A percentile compares a stretch with the other conserved stretches of the same genome.
Conservation (phyloP, 2,888 invertebrate species). For the Meloe dianella region DNA sequence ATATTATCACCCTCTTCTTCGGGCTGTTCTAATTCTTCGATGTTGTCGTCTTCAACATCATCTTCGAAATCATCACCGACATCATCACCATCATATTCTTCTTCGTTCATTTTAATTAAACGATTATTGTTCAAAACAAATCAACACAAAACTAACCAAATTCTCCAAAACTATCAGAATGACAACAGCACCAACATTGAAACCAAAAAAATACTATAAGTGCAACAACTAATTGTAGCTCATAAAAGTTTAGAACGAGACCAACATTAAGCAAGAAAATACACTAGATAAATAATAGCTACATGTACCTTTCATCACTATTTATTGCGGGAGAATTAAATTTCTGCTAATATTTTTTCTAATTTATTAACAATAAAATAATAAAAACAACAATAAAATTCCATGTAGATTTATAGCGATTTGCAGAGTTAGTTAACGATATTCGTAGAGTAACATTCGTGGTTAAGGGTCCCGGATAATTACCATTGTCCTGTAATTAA, state of each 20-base stretch:
- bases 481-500: conserved; percentile 39
- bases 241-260: background rate
- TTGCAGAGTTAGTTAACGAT: background rate
- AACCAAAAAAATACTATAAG: background rate
- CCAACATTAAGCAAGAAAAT: background rate
- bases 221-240: no score
- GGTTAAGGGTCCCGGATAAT: conserved; percentile 20
- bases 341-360: background rate
- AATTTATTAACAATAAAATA: background rate
- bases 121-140: background rate
- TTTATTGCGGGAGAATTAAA: background rate
- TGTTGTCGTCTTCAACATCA: conserved; percentile 87
- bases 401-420: background rate
- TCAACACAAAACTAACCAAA: background rate
- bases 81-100: conserved; percentile 81
- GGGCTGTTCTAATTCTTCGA: conserved; percentile 85
- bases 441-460: conserved; percentile 50
- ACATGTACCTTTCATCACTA: background rate
- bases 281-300: background rate
- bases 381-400: background rate
- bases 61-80: conserved; percentile 86
- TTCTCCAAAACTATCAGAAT: background rate
- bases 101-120: conserved; percentile 62
- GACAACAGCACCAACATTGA: background rate
- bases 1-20: conserved; percentile 88